Percentiles rank a stretch among this genome's conserved stretches.
phyloP scores from a whole-genome alignment of 1,140 invertebrate species.

The Temnothorax curvispinosus region DNA sequence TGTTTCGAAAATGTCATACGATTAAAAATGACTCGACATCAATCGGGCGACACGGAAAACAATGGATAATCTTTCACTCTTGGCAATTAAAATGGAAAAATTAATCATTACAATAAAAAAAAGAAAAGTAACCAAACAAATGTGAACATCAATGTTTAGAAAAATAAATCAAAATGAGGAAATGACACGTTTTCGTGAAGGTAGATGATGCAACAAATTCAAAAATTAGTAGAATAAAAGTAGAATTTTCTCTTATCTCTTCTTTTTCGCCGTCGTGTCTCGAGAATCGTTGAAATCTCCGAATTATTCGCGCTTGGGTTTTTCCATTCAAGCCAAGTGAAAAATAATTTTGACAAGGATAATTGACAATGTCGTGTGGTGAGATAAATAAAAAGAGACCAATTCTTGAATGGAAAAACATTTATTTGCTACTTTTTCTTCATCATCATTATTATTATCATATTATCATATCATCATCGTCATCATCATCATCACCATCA shows the following conservation, averaged over 20 bases:
- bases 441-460: too few species aligned
- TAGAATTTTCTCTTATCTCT: neutral
- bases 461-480: conserved; percentile 61
- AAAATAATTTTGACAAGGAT: conserved; percentile 82
- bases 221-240: conserved; percentile 34
- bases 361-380: conserved; percentile 78
- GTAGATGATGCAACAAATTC: conserved; percentile 68
- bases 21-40: conserved; percentile 18
- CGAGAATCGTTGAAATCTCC: neutral
- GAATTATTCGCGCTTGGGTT: conserved; percentile 71
- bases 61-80: conserved; percentile 77
- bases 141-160: conserved; percentile 11
- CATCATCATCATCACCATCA: conserved; percentile 61
- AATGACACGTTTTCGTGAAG: conserved; percentile 44
- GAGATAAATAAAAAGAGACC: conserved; percentile 83
- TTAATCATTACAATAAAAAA: conserved; percentile 48
- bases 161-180: conserved; percentile 47
- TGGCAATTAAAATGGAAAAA: conserved; percentile 82
- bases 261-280: neutral
- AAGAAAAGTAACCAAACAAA: conserved; percentile 21
- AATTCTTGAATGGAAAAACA: conserved; percentile 86
- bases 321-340: conserved; percentile 86
- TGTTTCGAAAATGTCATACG: neutral
- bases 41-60: conserved; percentile 40
- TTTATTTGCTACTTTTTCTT: conserved; percentile 84